These are phyloP conservation scores for Lucilia cuprina DNA, from an alignment of 1,140 invertebrate genomes.

Conservation along the genomic window DNA sequence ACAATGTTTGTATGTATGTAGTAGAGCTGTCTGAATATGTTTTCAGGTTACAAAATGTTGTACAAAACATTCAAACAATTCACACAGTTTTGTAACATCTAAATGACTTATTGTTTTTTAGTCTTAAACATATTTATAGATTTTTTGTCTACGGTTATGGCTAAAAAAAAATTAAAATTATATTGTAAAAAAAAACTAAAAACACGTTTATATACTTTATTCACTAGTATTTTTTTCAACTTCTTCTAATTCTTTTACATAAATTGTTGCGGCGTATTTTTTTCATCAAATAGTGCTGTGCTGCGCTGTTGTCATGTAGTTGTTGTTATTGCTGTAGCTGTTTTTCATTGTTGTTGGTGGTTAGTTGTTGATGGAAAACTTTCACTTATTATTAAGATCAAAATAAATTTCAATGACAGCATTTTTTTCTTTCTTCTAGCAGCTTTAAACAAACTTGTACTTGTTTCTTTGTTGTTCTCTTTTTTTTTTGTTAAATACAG, in stretches of 20 bases:
- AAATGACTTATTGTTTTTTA: background rate
- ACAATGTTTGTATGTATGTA: background rate
- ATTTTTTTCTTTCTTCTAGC: background rate
- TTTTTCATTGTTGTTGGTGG: background rate
- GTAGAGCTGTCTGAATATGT: background rate
- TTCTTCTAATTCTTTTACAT: background rate
- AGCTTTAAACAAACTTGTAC: background rate
- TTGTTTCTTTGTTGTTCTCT: background rate
- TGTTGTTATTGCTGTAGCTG: background rate
- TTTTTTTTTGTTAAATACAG: background rate
- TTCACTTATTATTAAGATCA: constrained; percentile 2
- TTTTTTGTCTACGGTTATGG: background rate
- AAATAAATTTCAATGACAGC: constrained; percentile 2
- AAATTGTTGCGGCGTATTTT: background rate
- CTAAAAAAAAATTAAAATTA: background rate
- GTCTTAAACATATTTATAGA: background rate
- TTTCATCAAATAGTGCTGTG: background rate
- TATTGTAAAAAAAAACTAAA: background rate
- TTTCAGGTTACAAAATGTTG: background rate
- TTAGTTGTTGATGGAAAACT: background rate
- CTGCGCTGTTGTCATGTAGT: background rate
- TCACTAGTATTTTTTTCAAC: background rate
- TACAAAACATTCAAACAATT: background rate
- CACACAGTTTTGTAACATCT: background rate
- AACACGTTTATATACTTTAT: background rate